Evolutionary conservation across 2,888 invertebrate genomes (phyloP), one percentile per base, ranked within the genome.

Genomic region (Abrostola tripartita): DNA sequence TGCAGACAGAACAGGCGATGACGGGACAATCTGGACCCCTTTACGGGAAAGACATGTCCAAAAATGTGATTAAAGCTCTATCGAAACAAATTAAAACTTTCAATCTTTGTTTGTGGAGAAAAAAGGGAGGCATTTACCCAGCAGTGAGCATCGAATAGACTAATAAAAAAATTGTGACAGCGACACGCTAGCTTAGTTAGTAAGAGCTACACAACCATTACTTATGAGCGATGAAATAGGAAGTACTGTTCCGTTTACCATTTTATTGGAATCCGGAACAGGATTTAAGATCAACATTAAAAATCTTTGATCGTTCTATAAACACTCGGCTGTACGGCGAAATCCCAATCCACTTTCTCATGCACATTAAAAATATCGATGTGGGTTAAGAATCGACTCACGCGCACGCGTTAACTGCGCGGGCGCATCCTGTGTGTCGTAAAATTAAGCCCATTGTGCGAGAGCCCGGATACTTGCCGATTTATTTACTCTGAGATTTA

Each of bases 371-470:
- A 68, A 68, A 69, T 69, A 71, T 71, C 67, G 57, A 76, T 78
- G 78, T 78, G 71, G 79, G 76, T 79, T 78, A 78, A 71, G 77
- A 84, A 76, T 58, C 83, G 66, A 74, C 75, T 76, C 84, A 84
- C 81, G 81, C 81, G 76, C 82, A 72, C 65, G 69, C 68, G 60
- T 68, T 67, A 59, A 76, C 57, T 70, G 78, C 78, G 79, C 71
- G 57, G 52, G 61, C 71, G 72, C 68, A 80, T 72, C 75, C 79
- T 76, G 74, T 58, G 42, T 56, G 52, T 64, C 69, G 71, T 74
- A 62, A 78, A 71, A 37, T 71, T 65, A 58, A 71, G 42, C 59
- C 66, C 65, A 71, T 63, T 65, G 67, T 70, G 59, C 44, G 14
- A 54, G 61, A 68, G 49, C 56, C 68, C 64, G 76, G 76, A 71